Percentiles rank a stretch among this genome's conserved stretches.
Conservation (phyloP, 2,113 vertebrate genomes). For the Hippocampus comes region DNA sequence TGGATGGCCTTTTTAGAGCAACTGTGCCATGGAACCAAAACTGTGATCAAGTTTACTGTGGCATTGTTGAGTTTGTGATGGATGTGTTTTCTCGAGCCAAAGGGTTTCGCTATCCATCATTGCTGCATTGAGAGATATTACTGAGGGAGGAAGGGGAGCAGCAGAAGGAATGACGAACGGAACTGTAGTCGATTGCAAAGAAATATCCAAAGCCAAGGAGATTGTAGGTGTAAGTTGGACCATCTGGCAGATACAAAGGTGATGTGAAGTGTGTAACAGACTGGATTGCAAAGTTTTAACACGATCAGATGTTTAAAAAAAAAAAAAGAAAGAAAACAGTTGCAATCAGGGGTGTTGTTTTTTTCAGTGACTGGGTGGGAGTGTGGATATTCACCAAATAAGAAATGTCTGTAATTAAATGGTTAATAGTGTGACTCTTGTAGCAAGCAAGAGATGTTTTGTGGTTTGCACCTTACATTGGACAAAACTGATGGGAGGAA, state of each 20-base stretch:
- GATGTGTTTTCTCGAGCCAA: slow-evolving; percentile 46
- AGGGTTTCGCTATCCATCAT: slow-evolving; percentile 57
- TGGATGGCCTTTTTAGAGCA: slow-evolving; percentile 25
- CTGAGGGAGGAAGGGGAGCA: slow-evolving; percentile 37
- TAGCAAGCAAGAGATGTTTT: neutral
- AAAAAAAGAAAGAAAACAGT: neutral
- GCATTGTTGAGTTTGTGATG: slow-evolving; percentile 58
- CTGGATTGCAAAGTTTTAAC: slow-evolving; percentile 1
- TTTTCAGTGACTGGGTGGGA: neutral
- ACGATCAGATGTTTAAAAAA: neutral
- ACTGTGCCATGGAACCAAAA: slow-evolving; percentile 16
- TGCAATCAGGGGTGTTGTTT: neutral
- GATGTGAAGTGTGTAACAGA: neutral
- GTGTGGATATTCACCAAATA: neutral
- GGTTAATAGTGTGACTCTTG: neutral
- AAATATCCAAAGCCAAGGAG: slow-evolving; percentile 18
- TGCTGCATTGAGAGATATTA: slow-evolving; percentile 46
- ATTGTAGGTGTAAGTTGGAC: slow-evolving; percentile 16
- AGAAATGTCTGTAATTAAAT: neutral
- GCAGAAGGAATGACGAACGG: slow-evolving; percentile 37
- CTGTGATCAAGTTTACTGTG: slow-evolving; percentile 45
- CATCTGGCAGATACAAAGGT: slow-evolving; percentile 1
- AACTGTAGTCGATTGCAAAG: slow-evolving; percentile 17
- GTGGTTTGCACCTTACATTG: neutral
- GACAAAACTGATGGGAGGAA: neutral